Evolutionary conservation across 2,888 invertebrate genomes (phyloP).

Genomic region (Lutraria lutraria): DNA sequence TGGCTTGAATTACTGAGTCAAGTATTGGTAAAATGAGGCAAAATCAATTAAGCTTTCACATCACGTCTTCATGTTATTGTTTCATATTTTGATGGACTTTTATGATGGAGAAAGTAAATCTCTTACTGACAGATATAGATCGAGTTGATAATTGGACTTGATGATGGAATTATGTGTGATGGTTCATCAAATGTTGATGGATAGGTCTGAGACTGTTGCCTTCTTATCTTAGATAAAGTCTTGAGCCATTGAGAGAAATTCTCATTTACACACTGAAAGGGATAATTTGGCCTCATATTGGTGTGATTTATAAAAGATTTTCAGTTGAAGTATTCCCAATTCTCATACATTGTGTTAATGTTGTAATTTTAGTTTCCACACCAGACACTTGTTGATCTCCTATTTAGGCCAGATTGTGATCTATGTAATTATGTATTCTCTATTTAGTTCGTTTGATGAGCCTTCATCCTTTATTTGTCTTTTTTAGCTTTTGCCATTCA

Average conservation of each 20-base stretch:
- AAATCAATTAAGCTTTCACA: not conserved
- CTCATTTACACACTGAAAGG: not conserved
- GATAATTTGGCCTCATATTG: conserved; percentile 15
- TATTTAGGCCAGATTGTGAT: not conserved
- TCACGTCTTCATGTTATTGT: not conserved
- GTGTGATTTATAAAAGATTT: not conserved
- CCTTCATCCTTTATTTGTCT: no score
- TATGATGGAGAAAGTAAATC: not conserved
- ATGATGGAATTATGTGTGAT: not conserved
- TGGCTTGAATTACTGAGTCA: not conserved
- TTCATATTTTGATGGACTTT: conserved; percentile 14
- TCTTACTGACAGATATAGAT: conserved; percentile 15
- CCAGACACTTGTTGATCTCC: not conserved
- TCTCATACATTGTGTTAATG: not conserved
- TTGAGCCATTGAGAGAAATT: not conserved
- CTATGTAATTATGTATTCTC: not conserved
- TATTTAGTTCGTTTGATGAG: no score
- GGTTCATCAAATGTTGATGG: not conserved
- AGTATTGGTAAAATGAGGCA: not conserved
- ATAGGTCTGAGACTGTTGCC: not conserved
- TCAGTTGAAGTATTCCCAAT: not conserved
- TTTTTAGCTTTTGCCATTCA: no score
- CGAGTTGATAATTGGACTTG: not conserved
- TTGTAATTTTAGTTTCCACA: not conserved
- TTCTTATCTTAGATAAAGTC: not conserved